phyloP scores from a whole-genome alignment of 2,797 vertebrate genomes.

The Pempheris klunzingeri region DNA sequence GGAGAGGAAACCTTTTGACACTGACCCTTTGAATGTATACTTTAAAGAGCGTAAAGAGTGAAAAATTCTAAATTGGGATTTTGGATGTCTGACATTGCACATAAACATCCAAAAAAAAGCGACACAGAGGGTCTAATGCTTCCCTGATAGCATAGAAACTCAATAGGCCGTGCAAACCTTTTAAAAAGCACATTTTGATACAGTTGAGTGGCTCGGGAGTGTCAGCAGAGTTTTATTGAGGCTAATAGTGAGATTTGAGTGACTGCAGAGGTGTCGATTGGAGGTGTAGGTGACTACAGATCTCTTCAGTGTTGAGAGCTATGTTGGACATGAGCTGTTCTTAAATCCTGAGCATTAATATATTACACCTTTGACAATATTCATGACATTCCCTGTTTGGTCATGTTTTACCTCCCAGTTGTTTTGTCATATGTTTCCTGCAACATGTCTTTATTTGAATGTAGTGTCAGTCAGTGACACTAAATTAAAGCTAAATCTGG shows the following conservation, averaged over 20 bases:
- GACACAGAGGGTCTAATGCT: neutral
- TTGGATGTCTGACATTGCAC: neutral
- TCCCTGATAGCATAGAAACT: neutral
- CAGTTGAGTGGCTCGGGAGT: neutral
- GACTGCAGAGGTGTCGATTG: slow-evolving; percentile 32
- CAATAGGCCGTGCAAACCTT: neutral
- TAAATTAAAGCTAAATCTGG: neutral
- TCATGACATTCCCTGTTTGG: neutral
- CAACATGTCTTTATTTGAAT: neutral
- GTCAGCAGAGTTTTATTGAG: neutral
- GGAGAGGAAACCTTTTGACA: too few species aligned
- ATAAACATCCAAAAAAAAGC: neutral
- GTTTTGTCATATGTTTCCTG: neutral
- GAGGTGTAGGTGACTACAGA: neutral
- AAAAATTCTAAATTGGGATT: neutral
- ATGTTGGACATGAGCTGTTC: neutral
- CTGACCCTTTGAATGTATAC: neutral
- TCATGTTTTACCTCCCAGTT: neutral
- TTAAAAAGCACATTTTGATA: neutral
- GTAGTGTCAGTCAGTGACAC: too few species aligned
- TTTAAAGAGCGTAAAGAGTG: neutral
- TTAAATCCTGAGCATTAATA: neutral
- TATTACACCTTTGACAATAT: neutral
- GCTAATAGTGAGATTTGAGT: neutral
- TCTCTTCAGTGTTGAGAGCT: slow-evolving; percentile 3